Evolutionary conservation across 2,888 invertebrate species (phyloP), one percentile per base, ranked within the genome.

Genomic region (Myathropa florea): DNA sequence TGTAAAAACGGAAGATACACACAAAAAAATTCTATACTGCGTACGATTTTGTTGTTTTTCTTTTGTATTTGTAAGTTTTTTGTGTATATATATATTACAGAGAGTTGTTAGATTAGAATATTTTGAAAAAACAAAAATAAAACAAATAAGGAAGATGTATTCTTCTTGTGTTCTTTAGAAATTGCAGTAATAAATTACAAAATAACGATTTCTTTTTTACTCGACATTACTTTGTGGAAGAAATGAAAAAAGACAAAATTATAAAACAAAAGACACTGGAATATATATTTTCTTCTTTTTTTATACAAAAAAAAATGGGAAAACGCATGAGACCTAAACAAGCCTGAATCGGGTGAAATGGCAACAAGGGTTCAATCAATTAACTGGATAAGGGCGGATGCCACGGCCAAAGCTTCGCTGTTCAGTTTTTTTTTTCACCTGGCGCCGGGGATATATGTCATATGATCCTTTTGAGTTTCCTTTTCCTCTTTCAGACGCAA

Each of bases 51-150:
- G 57, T 76, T 64, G 3, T 53, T 84, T 67, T 83, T 81, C 33
- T 70, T 82, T 75, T 26, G 60, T 46, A 57, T 78, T 23, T 55
- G 26, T 68, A 71, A 65, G 78, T 70, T 71, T 39, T 53, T 70
- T 67, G 68, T 75, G 76, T 79, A 76, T 87, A 53, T 88, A 73
- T 86, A 79, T 83, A 73, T 88, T 88, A 88, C 88, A 89, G 81
- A 81, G 84, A 88, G 81, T 65, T 61, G 59, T 63, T 81, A 85
- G 72, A 59, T 76, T 63, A 26, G 65, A 64, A 65, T 55, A 53
- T 53, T n/a, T 65, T 46, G 18, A 39, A 60, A 61, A 61, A 53
- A 55, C 3, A 30, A 61, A 33, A 30, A 63, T 30, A 33, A 30
- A 28, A 28, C 30, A 30, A 61, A 63, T 33, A 63, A 30, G 12